Conservation (phyloP, 2,113 vertebrate species). For the Cynoglossus semilaevis region DNA sequence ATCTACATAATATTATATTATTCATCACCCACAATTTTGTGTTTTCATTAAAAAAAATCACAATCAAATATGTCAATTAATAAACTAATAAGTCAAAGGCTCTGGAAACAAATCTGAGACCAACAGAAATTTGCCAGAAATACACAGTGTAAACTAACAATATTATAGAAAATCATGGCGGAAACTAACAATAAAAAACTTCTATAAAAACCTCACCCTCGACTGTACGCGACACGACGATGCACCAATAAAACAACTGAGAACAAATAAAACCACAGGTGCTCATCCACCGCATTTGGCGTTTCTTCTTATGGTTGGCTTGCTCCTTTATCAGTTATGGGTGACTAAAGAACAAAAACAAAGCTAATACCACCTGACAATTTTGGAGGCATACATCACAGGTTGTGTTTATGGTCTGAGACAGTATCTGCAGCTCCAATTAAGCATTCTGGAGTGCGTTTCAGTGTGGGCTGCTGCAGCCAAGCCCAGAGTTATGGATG, state of each 20-base stretch:
- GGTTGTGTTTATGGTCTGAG: constrained; percentile 70
- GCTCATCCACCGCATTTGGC: constrained; percentile 36
- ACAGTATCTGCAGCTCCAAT: constrained; percentile 71
- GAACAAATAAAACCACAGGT: constrained; percentile 56
- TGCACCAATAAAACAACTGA: constrained; percentile 40
- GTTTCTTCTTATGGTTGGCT: constrained; percentile 57
- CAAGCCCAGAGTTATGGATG: constrained; percentile 72
- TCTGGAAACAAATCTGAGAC: too few relatives aligned
- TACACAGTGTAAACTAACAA: not conserved
- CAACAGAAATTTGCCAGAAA: too few relatives aligned
- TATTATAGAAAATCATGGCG: not conserved
- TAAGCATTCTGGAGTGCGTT: constrained; percentile 73
- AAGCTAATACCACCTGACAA: constrained; percentile 73
- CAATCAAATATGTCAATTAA: too few relatives aligned
- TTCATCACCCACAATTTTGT: too few relatives aligned
- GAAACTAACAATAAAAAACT: constrained; percentile 19
- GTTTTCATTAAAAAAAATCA: too few relatives aligned
- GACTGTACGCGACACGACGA: constrained; percentile 22
- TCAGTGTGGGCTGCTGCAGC: constrained; percentile 65
- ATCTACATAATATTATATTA: too few relatives aligned
- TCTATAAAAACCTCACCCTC: constrained; percentile 29
- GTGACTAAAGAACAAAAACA: constrained; percentile 72
- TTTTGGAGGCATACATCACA: constrained; percentile 69
- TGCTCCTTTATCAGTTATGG: constrained; percentile 57
- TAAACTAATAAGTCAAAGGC: too few relatives aligned